Base-by-base conservation (phyloP, 2,797 vertebrate species). In the Phataginus tetradactyla region DNA sequence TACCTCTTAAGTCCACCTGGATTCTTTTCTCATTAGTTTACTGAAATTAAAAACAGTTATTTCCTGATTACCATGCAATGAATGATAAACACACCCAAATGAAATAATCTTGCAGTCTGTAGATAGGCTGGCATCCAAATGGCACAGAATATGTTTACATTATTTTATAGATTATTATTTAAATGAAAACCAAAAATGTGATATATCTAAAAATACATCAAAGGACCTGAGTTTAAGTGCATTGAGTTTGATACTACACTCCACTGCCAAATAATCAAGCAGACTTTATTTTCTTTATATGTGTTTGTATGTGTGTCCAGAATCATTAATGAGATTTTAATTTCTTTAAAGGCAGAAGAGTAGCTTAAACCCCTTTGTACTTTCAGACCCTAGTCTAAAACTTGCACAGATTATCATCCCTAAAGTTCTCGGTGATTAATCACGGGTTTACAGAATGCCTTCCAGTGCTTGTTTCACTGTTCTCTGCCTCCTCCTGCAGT, bases 41-140 rank as follows among this genome's bases (percentile, higher is more conserved):
- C 53, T 94, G 55, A 93, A 94, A 96, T 91, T 85, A 88, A 83
- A 91, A 91, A 7, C 27, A 61, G 5, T n/a, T n/a, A 25, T 91
- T 91, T 51, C 5, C 27, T 59, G 8, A 90, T 81, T 94, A 61
- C 13, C 32, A 29, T 34, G 32, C 55, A 61, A 51, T 53, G 51
- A 90, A 59, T 79, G 72, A 72, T 66, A 77, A 86, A 80, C 32
- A 79, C 37, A n/a, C 37, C 21, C 15, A 90, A 83, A 74, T 81
- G 11, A 86, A 92, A 90, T 83, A 59, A 61, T 55, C 34, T 34
- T 78, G 4, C 10, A 45, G 5, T 66, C 32, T 66, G 4, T 27
- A 90, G 59, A 51, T 4, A n/a, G 45, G 2, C 18, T 95, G 29
- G 59, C 29, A 87, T 90, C 13, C 63, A 87, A 59, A 87, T 75